Conservation (phyloP, 2,113 vertebrate species). For the Tachuris rubrigastra region DNA sequence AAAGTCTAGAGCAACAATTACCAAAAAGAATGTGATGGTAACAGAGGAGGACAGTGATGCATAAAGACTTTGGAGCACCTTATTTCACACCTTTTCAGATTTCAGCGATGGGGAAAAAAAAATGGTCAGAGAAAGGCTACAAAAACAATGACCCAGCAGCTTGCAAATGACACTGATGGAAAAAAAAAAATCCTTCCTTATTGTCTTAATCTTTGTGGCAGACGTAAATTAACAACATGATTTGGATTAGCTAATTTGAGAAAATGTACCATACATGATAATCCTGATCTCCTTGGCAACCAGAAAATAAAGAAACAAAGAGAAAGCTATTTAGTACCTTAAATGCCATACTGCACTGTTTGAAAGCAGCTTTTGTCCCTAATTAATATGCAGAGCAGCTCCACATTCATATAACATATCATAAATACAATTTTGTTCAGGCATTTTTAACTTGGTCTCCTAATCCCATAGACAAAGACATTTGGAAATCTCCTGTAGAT, state of each 20-base stretch:
- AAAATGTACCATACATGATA: background rate
- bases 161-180: background rate
- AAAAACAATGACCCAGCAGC: background rate
- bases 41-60: background rate
- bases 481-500: background rate
- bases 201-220: conserved; percentile 29
- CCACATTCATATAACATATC: background rate
- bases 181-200: background rate
- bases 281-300: conserved; percentile 44
- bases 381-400: conserved; percentile 14
- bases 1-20: background rate
- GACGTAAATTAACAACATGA: background rate
- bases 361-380: background rate
- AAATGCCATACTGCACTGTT: background rate
- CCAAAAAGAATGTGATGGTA: background rate
- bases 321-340: conserved; percentile 26
- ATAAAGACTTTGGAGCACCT: background rate
- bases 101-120: background rate
- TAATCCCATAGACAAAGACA: background rate
- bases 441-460: background rate
- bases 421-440: background rate
- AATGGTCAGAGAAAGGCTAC: background rate
- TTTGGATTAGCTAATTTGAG: conserved; percentile 49
- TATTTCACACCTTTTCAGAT: background rate
- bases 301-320: conserved; percentile 29